A percentile compares a stretch with the other conserved stretches of the same genome.
phyloP scores from a whole-genome alignment of 2,888 invertebrate species.

The Smittia aterrima region DNA sequence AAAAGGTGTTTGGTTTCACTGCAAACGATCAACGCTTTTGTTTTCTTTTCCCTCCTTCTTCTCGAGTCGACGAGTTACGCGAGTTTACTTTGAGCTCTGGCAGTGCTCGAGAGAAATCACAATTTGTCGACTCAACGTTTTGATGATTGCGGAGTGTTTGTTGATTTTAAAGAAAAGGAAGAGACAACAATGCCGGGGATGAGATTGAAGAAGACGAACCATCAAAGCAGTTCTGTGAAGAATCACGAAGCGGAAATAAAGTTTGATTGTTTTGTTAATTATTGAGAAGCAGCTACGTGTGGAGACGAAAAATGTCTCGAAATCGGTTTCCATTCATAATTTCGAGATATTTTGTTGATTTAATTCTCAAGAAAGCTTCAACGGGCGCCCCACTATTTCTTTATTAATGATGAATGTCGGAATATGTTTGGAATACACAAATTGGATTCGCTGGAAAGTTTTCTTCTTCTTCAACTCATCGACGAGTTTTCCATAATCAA shows the following conservation, averaged over 20 bases:
- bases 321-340: not conserved
- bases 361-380: too few relatives aligned
- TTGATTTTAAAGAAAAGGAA: not conserved
- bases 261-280: conserved; percentile 41
- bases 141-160: not conserved
- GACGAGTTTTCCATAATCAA: conserved; percentile 32
- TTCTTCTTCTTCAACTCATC: too few relatives aligned
- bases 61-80: not conserved
- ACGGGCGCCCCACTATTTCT: not conserved
- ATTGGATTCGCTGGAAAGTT: not conserved
- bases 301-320: not conserved
- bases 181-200: not conserved
- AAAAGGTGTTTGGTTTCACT: not conserved
- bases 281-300: conserved; percentile 19
- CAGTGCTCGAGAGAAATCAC: not conserved
- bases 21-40: not conserved
- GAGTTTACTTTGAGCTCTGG: too few relatives aligned
- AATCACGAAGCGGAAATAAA: conserved; percentile 33
- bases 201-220: not conserved
- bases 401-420: not conserved
- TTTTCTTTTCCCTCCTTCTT: not conserved
- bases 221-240: not conserved
- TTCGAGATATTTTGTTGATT: not conserved
- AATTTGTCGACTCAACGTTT: not conserved
- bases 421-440: conserved; percentile 14